These are phyloP conservation scores for Globia sparganii DNA, from an alignment of 2,888 invertebrate genomes.

Conservation along the genomic window DNA sequence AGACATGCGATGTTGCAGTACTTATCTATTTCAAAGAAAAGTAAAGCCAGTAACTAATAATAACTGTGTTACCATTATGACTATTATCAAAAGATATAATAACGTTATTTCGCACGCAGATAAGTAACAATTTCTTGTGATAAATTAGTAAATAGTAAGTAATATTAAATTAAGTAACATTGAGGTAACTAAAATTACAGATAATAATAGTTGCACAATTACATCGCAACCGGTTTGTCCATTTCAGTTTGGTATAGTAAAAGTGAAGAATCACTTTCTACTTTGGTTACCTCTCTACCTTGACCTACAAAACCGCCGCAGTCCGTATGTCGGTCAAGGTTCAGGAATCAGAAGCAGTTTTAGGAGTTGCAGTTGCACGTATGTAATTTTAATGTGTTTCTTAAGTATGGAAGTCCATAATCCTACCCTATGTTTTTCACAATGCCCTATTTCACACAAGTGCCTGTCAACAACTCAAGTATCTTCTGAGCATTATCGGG, in stretches of 20 bases:
- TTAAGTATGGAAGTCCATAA: not conserved
- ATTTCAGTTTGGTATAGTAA: constrained; percentile 53
- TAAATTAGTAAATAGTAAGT: constrained; percentile 20
- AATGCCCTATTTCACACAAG: not conserved
- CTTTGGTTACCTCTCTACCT: constrained; percentile 61
- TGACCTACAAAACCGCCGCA: constrained; percentile 51
- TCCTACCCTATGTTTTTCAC: not conserved
- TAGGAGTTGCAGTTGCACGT: constrained; percentile 34
- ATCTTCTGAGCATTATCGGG: not conserved
- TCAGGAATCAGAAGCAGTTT: constrained; percentile 60
- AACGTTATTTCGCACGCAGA: constrained; percentile 8
- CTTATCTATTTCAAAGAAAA: constrained; percentile 61
- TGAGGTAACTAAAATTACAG: constrained; percentile 21
- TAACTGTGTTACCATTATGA: constrained; percentile 46
- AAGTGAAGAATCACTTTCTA: constrained; percentile 60
- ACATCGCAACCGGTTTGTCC: constrained; percentile 51
- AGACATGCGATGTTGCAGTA: constrained; percentile 52
- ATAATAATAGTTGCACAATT: constrained; percentile 38
- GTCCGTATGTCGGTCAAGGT: constrained; percentile 58
- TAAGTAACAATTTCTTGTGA: constrained; percentile 5
- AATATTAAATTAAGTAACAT: constrained; percentile 14
- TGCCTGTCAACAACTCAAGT: not conserved
- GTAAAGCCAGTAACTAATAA: constrained; percentile 55
- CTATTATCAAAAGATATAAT: constrained; percentile 49
- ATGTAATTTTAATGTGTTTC: not conserved